phyloP scores from a whole-genome alignment of 2,888 invertebrate genomes.

The Terebella lapidaria region DNA sequence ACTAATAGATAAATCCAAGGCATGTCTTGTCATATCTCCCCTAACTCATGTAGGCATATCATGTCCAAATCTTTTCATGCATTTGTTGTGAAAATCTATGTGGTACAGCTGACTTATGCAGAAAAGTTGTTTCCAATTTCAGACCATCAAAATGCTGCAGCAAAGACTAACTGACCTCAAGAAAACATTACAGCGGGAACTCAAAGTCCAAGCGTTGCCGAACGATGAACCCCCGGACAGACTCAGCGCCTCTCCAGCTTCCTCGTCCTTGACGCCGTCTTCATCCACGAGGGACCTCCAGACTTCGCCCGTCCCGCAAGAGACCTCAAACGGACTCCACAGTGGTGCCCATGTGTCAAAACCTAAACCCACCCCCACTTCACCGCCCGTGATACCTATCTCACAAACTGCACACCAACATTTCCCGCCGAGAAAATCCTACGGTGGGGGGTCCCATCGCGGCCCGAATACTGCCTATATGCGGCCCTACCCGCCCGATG shows the following conservation, averaged over 20 bases:
- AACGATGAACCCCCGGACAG: constrained; percentile 51
- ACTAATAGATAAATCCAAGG: no score
- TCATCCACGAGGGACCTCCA: not conserved
- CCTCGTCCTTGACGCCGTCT: not conserved
- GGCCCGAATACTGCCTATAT: no score
- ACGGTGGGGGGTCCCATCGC: not conserved
- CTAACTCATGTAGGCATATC: not conserved
- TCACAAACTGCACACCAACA: not conserved
- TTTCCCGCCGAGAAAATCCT: not conserved
- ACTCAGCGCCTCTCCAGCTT: no score
- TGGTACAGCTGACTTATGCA: not conserved
- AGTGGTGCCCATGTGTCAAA: not conserved
- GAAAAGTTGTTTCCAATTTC: not conserved
- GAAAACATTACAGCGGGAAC: constrained; percentile 82
- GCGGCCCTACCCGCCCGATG: not conserved
- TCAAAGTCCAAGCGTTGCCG: constrained; percentile 56
- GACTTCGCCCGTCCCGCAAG: not conserved
- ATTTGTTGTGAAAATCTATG: not conserved
- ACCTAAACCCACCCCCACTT: not conserved
- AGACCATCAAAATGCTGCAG: constrained; percentile 73
- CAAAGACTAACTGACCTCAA: constrained; percentile 84
- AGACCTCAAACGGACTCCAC: not conserved
- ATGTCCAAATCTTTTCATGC: not conserved
- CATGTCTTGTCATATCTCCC: not conserved
- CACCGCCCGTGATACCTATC: not conserved